phyloP scores from a whole-genome alignment of 2,888 invertebrate species.

The Noctua fimbriata region DNA sequence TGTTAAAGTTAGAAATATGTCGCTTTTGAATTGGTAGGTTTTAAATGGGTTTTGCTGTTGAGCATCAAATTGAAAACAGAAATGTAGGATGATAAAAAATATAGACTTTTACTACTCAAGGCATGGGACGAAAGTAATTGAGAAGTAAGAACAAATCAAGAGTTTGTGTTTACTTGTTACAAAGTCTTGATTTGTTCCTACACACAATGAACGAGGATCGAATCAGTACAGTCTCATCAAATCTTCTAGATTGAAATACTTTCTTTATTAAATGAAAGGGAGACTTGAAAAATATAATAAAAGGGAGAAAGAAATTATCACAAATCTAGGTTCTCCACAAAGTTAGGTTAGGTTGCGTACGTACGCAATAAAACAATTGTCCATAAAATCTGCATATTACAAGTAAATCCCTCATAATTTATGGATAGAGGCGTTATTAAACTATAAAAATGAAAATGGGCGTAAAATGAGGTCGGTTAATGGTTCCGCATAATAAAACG shows the following conservation, averaged over 20 bases:
- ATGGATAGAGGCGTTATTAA: conserved; percentile 63
- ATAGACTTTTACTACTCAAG: background rate
- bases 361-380: conserved; percentile 64
- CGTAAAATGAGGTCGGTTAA: conserved; percentile 62
- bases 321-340: conserved; percentile 5
- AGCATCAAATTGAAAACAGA: background rate
- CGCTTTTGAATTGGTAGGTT: background rate
- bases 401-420: conserved; percentile 68
- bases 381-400: conserved; percentile 76
- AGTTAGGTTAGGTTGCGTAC: conserved; percentile 4
- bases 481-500: conserved; percentile 61
- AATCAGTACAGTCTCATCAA: background rate
- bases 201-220: background rate
- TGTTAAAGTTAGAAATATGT: conserved; percentile 10
- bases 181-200: too few relatives aligned
- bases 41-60: background rate
- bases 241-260: background rate
- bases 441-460: conserved; percentile 66
- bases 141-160: background rate
- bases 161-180: too few relatives aligned
- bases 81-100: background rate
- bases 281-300: background rate
- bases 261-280: background rate
- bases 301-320: background rate
- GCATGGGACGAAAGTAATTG: background rate